These are phyloP conservation scores for Zygothrica quintamaculata DNA, from an alignment of 2,888 invertebrate species.

Conservation along the genomic window DNA sequence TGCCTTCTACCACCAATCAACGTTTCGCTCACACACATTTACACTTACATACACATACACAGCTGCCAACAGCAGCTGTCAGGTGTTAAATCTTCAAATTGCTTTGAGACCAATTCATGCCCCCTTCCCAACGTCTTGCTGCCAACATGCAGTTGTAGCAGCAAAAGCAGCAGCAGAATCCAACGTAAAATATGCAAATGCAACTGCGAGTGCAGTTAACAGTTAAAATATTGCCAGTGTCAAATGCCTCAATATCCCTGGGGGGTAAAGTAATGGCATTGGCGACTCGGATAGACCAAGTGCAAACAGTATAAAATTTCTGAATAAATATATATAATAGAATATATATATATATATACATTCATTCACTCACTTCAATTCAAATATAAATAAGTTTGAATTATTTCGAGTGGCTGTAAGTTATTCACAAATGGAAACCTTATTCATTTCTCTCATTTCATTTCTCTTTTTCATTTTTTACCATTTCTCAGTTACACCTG, in stretches of 20 bases:
- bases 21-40: too few relatives aligned
- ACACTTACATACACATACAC: too few relatives aligned
- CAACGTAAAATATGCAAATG: slow-evolving; percentile 71
- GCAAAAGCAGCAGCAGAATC: slow-evolving; percentile 9
- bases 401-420: slow-evolving; percentile 15
- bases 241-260: slow-evolving; percentile 56
- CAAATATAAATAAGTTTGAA: slow-evolving; percentile 40
- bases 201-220: slow-evolving; percentile 60
- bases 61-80: slow-evolving; percentile 51
- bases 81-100: slow-evolving; percentile 73
- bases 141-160: too few relatives aligned
- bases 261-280: slow-evolving; percentile 54
- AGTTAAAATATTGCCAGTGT: slow-evolving; percentile 74
- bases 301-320: slow-evolving; percentile 36
- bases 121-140: slow-evolving; percentile 1
- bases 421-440: slow-evolving; percentile 8
- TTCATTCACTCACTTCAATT: too few relatives aligned
- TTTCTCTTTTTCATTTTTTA: slow-evolving; percentile 5
- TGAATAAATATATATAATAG: too few relatives aligned
- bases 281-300: slow-evolving; percentile 27
- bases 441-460: slow-evolving; percentile 44
- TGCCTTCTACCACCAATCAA: slow-evolving; percentile 16
- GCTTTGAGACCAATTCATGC: slow-evolving; percentile 53
- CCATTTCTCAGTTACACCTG: neutral
- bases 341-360: too few relatives aligned